A percentile compares a stretch with the other conserved stretches of the same genome.
Conservation (phyloP, 2,113 vertebrate species). For the Trichechus manatus region DNA sequence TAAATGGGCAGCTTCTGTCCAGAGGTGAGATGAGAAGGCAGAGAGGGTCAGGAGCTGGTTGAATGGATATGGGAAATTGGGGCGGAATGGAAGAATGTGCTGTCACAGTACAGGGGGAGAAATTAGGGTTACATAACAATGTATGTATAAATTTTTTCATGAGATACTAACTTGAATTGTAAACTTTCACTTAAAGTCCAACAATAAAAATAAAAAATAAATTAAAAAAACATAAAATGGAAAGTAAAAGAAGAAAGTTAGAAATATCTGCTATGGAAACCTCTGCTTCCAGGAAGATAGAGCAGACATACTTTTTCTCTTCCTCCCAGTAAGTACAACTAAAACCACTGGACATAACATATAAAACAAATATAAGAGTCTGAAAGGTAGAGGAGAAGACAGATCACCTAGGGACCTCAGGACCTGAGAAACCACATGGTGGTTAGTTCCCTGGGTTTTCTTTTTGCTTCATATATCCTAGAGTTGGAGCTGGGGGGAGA, state of each 20-base stretch:
- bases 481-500: background rate
- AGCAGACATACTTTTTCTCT: background rate
- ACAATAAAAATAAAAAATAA: background rate
- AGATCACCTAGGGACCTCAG: background rate
- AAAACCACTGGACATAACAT: background rate
- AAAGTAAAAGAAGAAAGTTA: background rate
- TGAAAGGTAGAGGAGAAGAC: background rate
- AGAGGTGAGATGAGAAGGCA: too few relatives aligned
- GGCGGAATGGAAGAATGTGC: too few relatives aligned
- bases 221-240: background rate
- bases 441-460: background rate
- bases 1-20: too few relatives aligned
- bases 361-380: background rate
- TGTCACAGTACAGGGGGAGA: too few relatives aligned
- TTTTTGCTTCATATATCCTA: background rate
- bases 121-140: too few relatives aligned
- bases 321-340: background rate
- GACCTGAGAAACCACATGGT: background rate
- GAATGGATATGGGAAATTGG: too few relatives aligned
- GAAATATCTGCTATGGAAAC: background rate
- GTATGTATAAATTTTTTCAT: too few relatives aligned
- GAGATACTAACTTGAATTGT: too few relatives aligned
- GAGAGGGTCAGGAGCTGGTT: too few relatives aligned
- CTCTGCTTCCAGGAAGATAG: background rate
- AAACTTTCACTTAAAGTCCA: too few relatives aligned